phyloP scores from a whole-genome alignment of 1,140 invertebrate genomes.

The Anoplolepis gracilipes region DNA sequence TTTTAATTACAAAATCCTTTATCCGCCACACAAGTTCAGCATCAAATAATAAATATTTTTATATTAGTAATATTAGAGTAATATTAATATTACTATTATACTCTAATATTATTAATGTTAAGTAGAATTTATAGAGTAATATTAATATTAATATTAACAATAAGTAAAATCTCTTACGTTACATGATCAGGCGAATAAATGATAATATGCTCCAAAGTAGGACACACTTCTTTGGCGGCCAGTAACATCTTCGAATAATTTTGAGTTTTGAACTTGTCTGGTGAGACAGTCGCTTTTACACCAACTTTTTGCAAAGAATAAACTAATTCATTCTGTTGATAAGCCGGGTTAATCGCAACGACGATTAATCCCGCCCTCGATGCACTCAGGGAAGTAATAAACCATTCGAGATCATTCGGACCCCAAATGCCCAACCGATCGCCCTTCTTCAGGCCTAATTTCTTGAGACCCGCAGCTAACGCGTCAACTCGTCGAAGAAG shows the following conservation, averaged over 20 bases:
- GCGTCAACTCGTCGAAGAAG: constrained; percentile 90
- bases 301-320: constrained; percentile 93
- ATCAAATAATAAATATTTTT: background rate
- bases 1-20: background rate
- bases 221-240: constrained; percentile 71
- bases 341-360: constrained; percentile 95
- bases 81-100: no score
- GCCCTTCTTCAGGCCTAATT: constrained; percentile 91
- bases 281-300: constrained; percentile 90
- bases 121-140: constrained; percentile 60
- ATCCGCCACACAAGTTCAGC: background rate
- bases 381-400: constrained; percentile 91
- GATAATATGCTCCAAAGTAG: constrained; percentile 87
- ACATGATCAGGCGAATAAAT: constrained; percentile 85
- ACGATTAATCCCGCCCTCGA: constrained; percentile 93
- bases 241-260: constrained; percentile 91
- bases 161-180: constrained; percentile 82
- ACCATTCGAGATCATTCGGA: constrained; percentile 95
- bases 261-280: constrained; percentile 89
- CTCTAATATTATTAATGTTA: constrained; percentile 56
- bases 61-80: no score
- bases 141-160: constrained; percentile 56
- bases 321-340: constrained; percentile 91
- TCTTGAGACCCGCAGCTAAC: constrained; percentile 92
- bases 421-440: constrained; percentile 96